Conservation (phyloP, 2,113 vertebrate genomes). For the Ahaetulla prasina region DNA sequence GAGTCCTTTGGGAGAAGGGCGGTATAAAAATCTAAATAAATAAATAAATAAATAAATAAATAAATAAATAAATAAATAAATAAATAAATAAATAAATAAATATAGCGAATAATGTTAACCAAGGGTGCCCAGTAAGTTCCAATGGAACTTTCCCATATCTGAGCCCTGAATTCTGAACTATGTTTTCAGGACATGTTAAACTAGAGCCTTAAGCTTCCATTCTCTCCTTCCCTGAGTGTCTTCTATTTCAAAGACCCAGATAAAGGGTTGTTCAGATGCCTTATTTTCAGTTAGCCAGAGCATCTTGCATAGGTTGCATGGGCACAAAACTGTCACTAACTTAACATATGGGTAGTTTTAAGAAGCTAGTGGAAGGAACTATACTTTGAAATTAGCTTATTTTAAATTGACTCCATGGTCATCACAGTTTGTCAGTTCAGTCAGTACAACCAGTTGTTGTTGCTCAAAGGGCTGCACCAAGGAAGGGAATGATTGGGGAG, state of each 20-base stretch:
- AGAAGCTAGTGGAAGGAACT: not conserved
- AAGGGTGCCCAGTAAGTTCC: not conserved
- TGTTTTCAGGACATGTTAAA: not conserved
- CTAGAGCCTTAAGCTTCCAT: not conserved
- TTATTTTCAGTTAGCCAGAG: not conserved
- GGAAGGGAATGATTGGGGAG: not conserved
- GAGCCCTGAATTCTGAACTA: not conserved
- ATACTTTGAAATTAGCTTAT: not conserved
- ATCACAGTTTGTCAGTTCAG: not conserved
- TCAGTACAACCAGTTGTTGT: not conserved
- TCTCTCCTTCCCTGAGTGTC: not conserved
- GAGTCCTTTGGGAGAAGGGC: too few relatives aligned
- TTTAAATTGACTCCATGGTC: not conserved
- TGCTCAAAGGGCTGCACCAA: not conserved
- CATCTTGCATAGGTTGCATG: not conserved
- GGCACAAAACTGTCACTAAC: not conserved
- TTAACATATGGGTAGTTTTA: not conserved
- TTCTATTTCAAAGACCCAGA: not conserved
- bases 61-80: too few relatives aligned
- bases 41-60: too few relatives aligned
- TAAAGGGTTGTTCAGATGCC: not conserved
- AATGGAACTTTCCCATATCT: not conserved
- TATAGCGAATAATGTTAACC: not conserved
- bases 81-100: too few relatives aligned
- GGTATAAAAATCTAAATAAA: too few relatives aligned